Base-by-base conservation (phyloP, 2,797 vertebrate species). In the Rhinatrema bivittatum region DNA sequence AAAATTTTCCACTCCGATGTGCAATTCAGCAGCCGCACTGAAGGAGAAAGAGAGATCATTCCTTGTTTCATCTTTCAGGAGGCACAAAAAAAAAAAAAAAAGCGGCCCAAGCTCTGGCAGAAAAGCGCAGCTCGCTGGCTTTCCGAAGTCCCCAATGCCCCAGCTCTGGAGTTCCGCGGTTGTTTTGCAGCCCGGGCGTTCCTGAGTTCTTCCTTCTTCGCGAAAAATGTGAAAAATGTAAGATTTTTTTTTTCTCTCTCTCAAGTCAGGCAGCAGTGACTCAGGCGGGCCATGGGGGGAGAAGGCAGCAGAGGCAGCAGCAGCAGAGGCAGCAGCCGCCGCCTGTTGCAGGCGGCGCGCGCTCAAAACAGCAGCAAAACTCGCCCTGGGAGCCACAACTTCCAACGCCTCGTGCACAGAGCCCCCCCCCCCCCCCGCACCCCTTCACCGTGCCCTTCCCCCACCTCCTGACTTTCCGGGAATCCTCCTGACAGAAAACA, bases 1-100 rank as follows among this genome's bases (percentile, higher is more conserved):
- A 81, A 87, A 91, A 90, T 74, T 84, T 85, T 89, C 86, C 87
- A 76, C 79, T 76, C 86, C 81, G 85, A 88, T 72, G 84, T 82
- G 87, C 89, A 87, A 86, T 72, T 89, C 78, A 83, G 79, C 78
- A 29, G 81, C 84, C 76, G 77, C 86, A 79, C 84, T 88, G 87
- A 79, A 74, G 73, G 82, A 79, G 85, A 84, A 86, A 76, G 76
- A 82, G 79, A 83, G 62, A 81, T 74, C 78, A 76, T 82, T 80
- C 76, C 78, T 80, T 59, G 81, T 85, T 86, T 90, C 93, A 94
- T 95, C 83, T 88, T 86, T 76, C 52, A 71, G 29, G 41, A 45
- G 46, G 30, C 35, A 46, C 45, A 42, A 25, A 40, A 22, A 9
- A 18, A 28, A 37, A 37, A 1, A 7, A 28, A 39, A 25, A 10